Percentiles rank a stretch among this genome's conserved stretches.
Evolutionary conservation across 2,888 invertebrate species (phyloP).

Genomic region (Sinohyriopsis cumingii): DNA sequence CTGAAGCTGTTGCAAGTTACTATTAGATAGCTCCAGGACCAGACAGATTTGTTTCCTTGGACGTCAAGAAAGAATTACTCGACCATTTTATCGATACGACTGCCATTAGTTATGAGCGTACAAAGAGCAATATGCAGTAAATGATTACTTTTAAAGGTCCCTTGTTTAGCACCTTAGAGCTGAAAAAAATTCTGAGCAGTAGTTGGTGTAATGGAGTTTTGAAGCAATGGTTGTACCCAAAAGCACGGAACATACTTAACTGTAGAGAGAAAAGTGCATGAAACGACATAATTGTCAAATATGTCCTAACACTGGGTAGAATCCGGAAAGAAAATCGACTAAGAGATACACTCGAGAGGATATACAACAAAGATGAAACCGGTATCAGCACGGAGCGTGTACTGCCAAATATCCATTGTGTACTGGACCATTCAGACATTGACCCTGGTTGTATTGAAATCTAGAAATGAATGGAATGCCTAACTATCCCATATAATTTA

Average conservation of each 20-base stretch:
- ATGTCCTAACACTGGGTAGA: conserved; percentile 15
- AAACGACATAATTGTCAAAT: conserved; percentile 15
- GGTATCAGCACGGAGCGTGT: conserved; percentile 24
- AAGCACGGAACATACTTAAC: conserved; percentile 17
- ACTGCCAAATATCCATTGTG: conserved; percentile 24
- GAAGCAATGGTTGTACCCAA: conserved; percentile 22
- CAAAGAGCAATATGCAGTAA: too few species aligned
- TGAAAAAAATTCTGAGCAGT: conserved; percentile 12
- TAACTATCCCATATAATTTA: too few species aligned
- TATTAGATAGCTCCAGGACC: too few species aligned
- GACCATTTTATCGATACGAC: too few species aligned
- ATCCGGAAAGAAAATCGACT: conserved; percentile 12
- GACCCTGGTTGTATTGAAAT: too few species aligned
- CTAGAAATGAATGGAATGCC: too few species aligned
- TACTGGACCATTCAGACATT: too few species aligned
- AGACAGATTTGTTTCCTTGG: too few species aligned
- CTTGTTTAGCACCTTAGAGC: background rate
- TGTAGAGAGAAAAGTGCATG: conserved; percentile 21
- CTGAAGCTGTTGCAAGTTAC: too few species aligned
- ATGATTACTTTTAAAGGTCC: too few species aligned
- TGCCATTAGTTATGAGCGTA: too few species aligned
- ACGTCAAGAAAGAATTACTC: too few species aligned
- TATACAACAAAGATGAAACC: conserved; percentile 30
- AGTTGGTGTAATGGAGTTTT: conserved; percentile 29
- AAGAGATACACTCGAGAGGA: conserved; percentile 14